Base-by-base conservation (phyloP, 2,888 invertebrate species). In the Drymonia ruficornis region DNA sequence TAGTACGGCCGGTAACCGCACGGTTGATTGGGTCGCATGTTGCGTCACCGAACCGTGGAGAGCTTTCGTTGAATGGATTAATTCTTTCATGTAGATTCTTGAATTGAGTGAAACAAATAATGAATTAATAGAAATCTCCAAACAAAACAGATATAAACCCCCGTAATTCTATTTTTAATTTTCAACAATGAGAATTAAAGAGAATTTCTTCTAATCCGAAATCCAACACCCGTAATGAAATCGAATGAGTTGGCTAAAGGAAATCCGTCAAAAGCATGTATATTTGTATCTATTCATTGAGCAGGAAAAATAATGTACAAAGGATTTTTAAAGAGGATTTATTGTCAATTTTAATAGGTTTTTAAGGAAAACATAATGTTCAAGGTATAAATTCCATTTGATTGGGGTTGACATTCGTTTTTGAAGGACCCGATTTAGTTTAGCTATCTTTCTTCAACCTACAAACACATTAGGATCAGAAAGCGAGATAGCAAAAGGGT, bases 41-140 rank as follows among this genome's bases (percentile, higher is more conserved):
- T 45, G 48, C 53, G 31, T 58, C 59, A 49, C 18, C 38, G 52
- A 60, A 45, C 50, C 63, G 50, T 38, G 51, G 42, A 51, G 47
- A 57, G 65, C 59, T 71, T 58, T 61, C 63, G 65, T 51, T 53
- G 53, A 63, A 50, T 34, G 54, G 53, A 65, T 70, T 58, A 62
- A 61, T 63, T 59, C 9, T 31, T 36, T 36, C 2, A n/a, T 36
- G n/a, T n/a, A n/a, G 9, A n/a, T 12, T 31, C 12, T 31, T 31
- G 11, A 31, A 31, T 31, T 31, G 8, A 31, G 31, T 31, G 31
- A 31, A 31, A 11, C 31, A 8, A 11, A 23, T 23, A 23, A 23
- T 23, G 1, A 23, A 23, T 23, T 23, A 2, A 23, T 23, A 2
- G 1, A 23, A n/a, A n/a, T n/a, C n/a, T 23, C 3, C 1, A 23